Evolutionary conservation across 2,113 vertebrate genomes (phyloP), one percentile per base, ranked within the genome.

Genomic region (Noctilio leporinus): DNA sequence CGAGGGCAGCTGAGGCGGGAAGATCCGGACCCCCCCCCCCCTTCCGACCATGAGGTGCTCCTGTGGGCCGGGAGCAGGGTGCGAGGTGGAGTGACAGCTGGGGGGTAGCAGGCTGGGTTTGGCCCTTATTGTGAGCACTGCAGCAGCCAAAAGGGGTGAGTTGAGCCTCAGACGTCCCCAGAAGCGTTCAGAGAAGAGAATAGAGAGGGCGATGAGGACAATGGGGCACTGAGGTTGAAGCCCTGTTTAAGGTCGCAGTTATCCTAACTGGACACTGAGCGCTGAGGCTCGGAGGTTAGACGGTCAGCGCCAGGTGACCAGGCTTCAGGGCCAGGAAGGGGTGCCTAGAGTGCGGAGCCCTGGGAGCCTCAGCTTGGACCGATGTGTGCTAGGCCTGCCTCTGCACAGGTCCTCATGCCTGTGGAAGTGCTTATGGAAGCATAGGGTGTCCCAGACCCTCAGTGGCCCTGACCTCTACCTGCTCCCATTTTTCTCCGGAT

Each of bases 1-100:
- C 15, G 28, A 51, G 67, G 10, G 26, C 7, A 7, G 12, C 26
- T 11, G 45, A 53, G 45, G n/a, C 2, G 14, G 67, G 35, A 10
- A 28, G 26, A 26, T 72, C 69, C 22, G 38, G 69, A n/a, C n/a
- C n/a, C n/a, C n/a, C n/a, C n/a, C n/a, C n/a, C n/a, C n/a, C n/a
- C n/a, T n/a, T n/a, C n/a, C n/a, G 69, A 72, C 24, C 24, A 11
- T 72, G 38, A 12, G 40, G 40, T 28, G 24, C 7, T 10, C 64
- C 26, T 14, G n/a, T 4, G 0, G 0, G 5, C 62, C 0, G 30
- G 40, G 30, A 45, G 40, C 17, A 11, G 53, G 1, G 73, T 11
- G 28, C 1, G 65, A 35, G 65, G 26, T 38, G 0, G 65, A 16
- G 40, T 62, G 12, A 11, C 19, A 30, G 24, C n/a, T 20, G 22